A percentile compares a stretch with the other conserved stretches of the same genome.
These are phyloP conservation scores for Pseudotriccus pelzelni DNA, from an alignment of 2,797 vertebrate genomes.

Conservation along the genomic window DNA sequence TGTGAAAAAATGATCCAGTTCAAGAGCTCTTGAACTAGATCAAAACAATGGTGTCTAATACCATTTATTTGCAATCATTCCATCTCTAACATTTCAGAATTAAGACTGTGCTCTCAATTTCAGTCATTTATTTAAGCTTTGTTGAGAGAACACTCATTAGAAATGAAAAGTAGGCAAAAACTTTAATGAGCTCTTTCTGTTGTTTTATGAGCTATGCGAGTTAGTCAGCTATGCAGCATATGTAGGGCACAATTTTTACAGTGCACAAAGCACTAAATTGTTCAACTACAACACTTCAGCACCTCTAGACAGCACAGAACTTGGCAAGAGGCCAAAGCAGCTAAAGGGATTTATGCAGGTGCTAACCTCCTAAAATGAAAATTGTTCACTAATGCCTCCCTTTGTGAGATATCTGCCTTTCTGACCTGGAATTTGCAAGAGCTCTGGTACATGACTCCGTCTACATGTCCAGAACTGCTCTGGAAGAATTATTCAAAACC, in stretches of 20 bases:
- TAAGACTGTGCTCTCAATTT: neutral
- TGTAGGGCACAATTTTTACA: neutral
- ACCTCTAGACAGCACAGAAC: neutral
- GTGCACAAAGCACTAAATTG: neutral
- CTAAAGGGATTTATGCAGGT: neutral
- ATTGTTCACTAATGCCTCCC: neutral
- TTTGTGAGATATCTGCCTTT: neutral
- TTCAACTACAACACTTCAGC: neutral
- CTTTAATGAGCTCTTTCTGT: neutral
- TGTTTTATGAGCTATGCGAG: neutral
- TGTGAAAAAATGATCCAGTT: neutral
- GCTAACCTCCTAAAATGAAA: neutral
- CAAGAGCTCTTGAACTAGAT: neutral
- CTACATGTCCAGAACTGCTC: neutral
- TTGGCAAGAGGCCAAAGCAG: neutral
- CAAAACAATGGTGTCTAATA: neutral
- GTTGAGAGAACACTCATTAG: neutral
- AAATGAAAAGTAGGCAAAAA: neutral
- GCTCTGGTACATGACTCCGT: rapidly evolving
- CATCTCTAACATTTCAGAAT: neutral
- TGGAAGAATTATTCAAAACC: neutral
- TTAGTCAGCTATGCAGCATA: neutral
- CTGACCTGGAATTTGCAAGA: neutral
- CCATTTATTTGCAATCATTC: neutral
- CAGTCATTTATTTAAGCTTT: neutral